phyloP scores from a whole-genome alignment of 2,888 invertebrate species.

The Rhamphomyia laevipes region DNA sequence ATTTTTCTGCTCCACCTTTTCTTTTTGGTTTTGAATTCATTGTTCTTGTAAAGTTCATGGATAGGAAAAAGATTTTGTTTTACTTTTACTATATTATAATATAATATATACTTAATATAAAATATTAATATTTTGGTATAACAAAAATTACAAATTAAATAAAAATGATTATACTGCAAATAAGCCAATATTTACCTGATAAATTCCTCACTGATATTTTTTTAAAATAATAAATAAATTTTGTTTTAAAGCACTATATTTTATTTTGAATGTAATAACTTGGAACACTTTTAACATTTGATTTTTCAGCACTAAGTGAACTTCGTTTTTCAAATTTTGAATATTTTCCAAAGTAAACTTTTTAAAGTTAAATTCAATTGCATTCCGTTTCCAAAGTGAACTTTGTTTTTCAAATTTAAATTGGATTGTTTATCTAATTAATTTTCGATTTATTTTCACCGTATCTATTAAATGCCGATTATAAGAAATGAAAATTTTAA shows the following conservation, averaged over 20 bases:
- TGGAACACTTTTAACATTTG: too few relatives aligned
- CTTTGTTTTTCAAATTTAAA: neutral
- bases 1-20: constrained; percentile 5
- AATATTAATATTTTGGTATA: neutral
- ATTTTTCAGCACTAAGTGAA: too few relatives aligned
- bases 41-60: neutral
- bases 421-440: neutral
- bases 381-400: neutral
- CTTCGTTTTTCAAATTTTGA: too few relatives aligned
- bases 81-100: neutral
- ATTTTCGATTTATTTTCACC: neutral
- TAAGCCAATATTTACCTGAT: neutral
- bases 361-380: neutral
- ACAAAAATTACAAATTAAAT: neutral
- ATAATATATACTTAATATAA: neutral
- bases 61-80: neutral
- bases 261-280: neutral
- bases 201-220: neutral
- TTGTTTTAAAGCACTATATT: neutral
- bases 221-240: neutral
- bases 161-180: neutral
- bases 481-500: too few relatives aligned
- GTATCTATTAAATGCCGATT: too few relatives aligned
- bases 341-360: neutral
- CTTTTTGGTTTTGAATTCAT: constrained; percentile 4